Evolutionary conservation across 2,113 vertebrate species (phyloP), one percentile per base, ranked within the genome.

Genomic region (Leptocoma aspasia): DNA sequence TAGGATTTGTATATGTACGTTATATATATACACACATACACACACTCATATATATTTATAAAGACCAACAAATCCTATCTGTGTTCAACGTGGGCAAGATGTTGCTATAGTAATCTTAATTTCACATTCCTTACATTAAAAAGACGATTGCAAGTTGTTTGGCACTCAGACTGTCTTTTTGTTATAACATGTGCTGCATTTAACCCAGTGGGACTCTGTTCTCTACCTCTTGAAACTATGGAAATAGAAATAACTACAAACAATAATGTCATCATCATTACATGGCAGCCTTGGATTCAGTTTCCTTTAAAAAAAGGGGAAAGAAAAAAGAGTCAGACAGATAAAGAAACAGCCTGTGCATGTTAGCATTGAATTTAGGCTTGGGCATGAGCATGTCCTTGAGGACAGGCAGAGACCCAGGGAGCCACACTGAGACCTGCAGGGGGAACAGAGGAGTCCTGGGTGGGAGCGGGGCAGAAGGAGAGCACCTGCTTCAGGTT

Each of bases 41-140:
- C 50, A 73, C 26, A 41, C 6, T 15, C 71, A 49, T 20, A 44
- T 8, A 82, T 50, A 82, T 90, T 71, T 26, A 95, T 57, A 93
- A 65, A 94, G 65, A 92, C 44, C 63, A 89, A 85, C 59, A 91
- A 91, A 82, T 61, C 49, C 50, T 89, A 66, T 94, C 69, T 86
- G 39, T 50, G 45, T 78, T 82, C 80, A 64, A 26, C 3, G 24
- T 57, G 82, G 89, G 69, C 73, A 90, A 87, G 90, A 80, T 86
- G 93, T 95, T 90, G 86, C 93, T 94, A 90, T 96, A 94, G 95
- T 81, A 94, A 96, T 94, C 82, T 93, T 92, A 90, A 96, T 95
- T 97, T 92, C 75, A 75, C 53, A 65, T 75, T 95, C 41, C 93
- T 94, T 94, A 60, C 30, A 61, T 89, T 93, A 78, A 65, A 68